A percentile compares a stretch with the other conserved stretches of the same genome.
phyloP scores from a whole-genome alignment of 2,113 vertebrate genomes.

The Apteryx mantelli region DNA sequence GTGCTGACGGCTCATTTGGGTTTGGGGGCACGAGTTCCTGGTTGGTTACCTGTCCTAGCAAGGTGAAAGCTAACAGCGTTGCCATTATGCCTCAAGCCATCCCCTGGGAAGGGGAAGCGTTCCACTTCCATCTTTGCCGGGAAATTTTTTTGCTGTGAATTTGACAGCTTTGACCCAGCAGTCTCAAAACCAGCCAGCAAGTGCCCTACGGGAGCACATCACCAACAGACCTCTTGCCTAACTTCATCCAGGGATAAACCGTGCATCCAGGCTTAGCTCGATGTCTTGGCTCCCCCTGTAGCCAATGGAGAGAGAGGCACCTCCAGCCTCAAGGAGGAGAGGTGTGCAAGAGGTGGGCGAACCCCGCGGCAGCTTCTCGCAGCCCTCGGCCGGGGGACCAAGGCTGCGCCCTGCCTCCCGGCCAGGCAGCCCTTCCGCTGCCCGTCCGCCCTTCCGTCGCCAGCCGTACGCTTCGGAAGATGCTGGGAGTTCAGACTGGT shows the following conservation, averaged over 20 bases:
- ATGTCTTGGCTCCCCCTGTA: constrained; percentile 68
- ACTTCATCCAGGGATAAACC: fast-evolving
- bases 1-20: no score
- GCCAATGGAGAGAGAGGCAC: constrained; percentile 42
- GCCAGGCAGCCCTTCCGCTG: no score
- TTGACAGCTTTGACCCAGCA: neutral
- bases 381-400: no score
- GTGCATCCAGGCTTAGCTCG: neutral
- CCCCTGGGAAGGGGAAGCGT: fast-evolving
- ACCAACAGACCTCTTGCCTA: neutral
- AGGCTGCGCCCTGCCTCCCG: no score
- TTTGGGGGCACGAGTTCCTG: fast-evolving
- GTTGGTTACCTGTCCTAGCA: fast-evolving
- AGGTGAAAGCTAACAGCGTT: neutral
- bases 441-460: no score
- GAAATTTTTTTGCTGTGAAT: no score
- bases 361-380: no score
- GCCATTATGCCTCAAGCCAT: neutral
- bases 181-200: neutral
- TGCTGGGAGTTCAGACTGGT: no score
- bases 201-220: neutral
- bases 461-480: neutral
- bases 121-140: neutral
- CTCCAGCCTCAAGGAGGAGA: neutral
- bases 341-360: neutral